Evolutionary conservation across 2,113 vertebrate species (phyloP).

Genomic region (Acinonyx jubatus): DNA sequence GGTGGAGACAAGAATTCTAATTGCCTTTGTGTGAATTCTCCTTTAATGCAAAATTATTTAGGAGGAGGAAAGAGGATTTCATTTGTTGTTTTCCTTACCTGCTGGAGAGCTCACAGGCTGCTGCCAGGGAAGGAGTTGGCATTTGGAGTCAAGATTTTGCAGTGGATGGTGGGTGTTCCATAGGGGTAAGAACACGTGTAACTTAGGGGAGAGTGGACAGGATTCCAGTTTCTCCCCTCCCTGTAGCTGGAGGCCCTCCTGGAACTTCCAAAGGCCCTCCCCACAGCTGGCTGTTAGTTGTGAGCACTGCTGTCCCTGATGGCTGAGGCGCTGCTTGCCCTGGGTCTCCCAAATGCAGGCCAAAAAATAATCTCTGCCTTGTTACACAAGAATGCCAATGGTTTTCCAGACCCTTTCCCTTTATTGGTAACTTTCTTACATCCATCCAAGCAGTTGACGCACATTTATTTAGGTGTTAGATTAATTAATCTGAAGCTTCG

Average conservation of each 20-base stretch:
- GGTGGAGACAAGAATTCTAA: neutral
- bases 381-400: neutral
- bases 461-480: neutral
- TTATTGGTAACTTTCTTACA: neutral
- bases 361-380: neutral
- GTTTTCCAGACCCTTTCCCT: neutral
- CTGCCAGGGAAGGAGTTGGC: neutral
- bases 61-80: neutral
- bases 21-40: neutral
- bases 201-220: neutral
- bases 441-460: neutral
- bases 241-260: neutral
- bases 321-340: neutral
- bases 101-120: neutral
- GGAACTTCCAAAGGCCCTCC: neutral
- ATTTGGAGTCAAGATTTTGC: neutral
- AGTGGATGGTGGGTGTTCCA: neutral
- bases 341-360: neutral
- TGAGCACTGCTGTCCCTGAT: neutral
- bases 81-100: neutral
- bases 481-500: neutral
- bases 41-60: neutral
- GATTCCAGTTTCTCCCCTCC: neutral
- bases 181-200: neutral
- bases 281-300: neutral